Evolutionary conservation across 2,113 vertebrate species (phyloP).

Genomic region (Tenrec ecaudatus): DNA sequence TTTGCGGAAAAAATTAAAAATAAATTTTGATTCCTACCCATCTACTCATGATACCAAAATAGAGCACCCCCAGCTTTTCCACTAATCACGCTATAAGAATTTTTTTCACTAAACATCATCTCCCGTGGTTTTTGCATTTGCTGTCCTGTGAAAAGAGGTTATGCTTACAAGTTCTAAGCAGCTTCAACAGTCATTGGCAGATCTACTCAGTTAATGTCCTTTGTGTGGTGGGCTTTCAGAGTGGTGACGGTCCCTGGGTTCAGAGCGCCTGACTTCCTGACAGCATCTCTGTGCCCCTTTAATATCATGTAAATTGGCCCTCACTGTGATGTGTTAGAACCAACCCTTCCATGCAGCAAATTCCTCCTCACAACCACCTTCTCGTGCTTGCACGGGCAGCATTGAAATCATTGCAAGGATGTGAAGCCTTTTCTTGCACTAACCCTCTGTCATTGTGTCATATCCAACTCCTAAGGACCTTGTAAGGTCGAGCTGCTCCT

Average conservation of each 20-base stretch:
- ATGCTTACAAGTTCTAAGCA: conserved; percentile 71
- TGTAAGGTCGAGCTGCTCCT: too few relatives aligned
- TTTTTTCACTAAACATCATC: conserved; percentile 65
- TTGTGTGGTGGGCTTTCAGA: conserved; percentile 42
- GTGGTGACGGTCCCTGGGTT: not conserved
- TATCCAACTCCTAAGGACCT: not conserved
- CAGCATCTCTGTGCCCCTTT: not conserved
- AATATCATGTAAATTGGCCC: not conserved
- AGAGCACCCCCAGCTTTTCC: conserved; percentile 29
- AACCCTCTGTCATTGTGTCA: not conserved
- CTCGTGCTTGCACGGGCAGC: too few relatives aligned
- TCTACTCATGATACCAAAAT: conserved; percentile 55
- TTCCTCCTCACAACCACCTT: not conserved
- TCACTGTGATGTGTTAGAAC: not conserved
- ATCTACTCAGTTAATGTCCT: conserved; percentile 66
- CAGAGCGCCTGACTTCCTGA: not conserved
- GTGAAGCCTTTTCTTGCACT: not conserved
- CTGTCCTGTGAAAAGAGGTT: conserved; percentile 65
- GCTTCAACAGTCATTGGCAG: conserved; percentile 56
- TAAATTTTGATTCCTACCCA: conserved; percentile 50
- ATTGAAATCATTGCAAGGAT: not conserved
- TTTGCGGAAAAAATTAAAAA: conserved; percentile 69
- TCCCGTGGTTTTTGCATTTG: conserved; percentile 60
- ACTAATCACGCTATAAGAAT: conserved; percentile 66
- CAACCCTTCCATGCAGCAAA: not conserved